A percentile compares a stretch with the other conserved stretches of the same genome.
phyloP scores from a whole-genome alignment of 1,140 invertebrate genomes.

The Orchesella cincta region DNA sequence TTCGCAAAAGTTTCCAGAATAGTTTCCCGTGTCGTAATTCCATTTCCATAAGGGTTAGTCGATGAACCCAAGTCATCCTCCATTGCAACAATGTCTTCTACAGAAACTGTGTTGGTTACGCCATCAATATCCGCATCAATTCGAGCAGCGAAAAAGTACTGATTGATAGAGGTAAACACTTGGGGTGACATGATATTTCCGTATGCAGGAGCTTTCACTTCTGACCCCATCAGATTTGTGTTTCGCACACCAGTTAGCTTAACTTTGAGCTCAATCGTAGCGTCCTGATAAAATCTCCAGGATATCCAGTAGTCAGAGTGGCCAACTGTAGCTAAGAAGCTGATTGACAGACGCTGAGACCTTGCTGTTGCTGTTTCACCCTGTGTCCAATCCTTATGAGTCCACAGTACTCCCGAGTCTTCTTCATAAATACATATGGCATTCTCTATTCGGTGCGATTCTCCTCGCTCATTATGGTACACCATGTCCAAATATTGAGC shows the following conservation, averaged over 20 bases:
- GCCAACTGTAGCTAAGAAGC: neutral
- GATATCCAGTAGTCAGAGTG: slow-evolving; percentile 30
- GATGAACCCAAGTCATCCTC: neutral
- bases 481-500: neutral
- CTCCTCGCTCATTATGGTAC: neutral
- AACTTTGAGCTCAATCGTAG: neutral
- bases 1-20: neutral
- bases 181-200: neutral
- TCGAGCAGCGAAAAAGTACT: neutral
- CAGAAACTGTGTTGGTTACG: neutral
- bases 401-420: slow-evolving; percentile 29
- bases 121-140: slow-evolving; percentile 7
- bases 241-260: neutral
- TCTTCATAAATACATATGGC: slow-evolving; percentile 32
- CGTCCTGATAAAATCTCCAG: slow-evolving; percentile 34
- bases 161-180: neutral
- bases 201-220: neutral
- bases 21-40: neutral
- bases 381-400: neutral
- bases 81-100: neutral
- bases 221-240: neutral
- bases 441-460: neutral
- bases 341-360: neutral
- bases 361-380: neutral
- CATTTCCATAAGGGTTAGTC: neutral